A percentile compares a stretch with the other conserved stretches of the same genome.
Evolutionary conservation across 2,888 invertebrate species (phyloP).

Genomic region (Drosophila mayaguana): DNA sequence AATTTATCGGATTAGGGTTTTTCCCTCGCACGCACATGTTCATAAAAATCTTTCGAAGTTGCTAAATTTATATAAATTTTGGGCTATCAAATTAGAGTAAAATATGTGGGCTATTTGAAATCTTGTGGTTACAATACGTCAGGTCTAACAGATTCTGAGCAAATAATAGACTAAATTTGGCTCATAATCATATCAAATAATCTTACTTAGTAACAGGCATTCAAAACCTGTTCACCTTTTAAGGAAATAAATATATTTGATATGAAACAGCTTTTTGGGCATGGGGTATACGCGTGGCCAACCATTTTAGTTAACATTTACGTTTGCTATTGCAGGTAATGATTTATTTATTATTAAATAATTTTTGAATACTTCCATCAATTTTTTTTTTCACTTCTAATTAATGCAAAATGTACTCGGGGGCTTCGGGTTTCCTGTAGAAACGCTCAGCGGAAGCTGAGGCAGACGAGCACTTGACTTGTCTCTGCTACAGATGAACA

Average conservation of each 20-base stretch:
- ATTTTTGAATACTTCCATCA: conserved; percentile 63
- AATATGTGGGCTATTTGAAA: not conserved
- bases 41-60: not conserved
- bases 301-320: conserved; percentile 11
- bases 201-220: conserved; percentile 15
- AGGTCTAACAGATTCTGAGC: not conserved
- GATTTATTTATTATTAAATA: conserved; percentile 61
- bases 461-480: conserved; percentile 62
- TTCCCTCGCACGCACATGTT: not conserved
- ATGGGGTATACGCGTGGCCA: conserved; percentile 52
- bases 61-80: not conserved
- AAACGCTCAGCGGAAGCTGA: conserved; percentile 66
- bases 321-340: conserved; percentile 24
- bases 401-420: conserved; percentile 60
- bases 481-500: conserved; percentile 20
- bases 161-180: not conserved
- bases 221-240: conserved; percentile 25
- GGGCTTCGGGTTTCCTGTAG: conserved; percentile 67
- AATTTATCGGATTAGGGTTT: not conserved
- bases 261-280: not conserved
- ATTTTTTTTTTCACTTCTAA: conserved; percentile 52
- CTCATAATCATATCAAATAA: not conserved
- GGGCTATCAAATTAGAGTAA: not conserved
- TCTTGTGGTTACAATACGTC: not conserved
- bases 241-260: conserved; percentile 5